These are phyloP conservation scores for Epinephelus fuscoguttatus DNA, from an alignment of 2,113 vertebrate species.

Conservation along the genomic window DNA sequence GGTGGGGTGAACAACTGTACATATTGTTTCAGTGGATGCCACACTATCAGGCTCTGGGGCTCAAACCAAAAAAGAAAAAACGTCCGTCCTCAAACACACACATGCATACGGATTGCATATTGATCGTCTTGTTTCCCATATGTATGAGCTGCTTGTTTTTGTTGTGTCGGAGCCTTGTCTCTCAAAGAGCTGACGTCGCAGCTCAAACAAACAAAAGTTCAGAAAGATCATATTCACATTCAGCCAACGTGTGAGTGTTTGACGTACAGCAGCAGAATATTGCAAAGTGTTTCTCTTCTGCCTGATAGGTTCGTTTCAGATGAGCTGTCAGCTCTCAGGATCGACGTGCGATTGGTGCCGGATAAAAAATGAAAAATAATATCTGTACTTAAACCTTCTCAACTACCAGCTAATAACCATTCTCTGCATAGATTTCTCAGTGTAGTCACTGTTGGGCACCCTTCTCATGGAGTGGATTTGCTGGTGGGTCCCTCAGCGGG, in stretches of 20 bases:
- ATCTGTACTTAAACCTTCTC: conserved; percentile 31
- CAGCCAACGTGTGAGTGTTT: conserved; percentile 35
- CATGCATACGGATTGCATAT: conserved; percentile 79
- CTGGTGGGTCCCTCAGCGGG: conserved; percentile 71
- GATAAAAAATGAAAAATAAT: conserved; percentile 43
- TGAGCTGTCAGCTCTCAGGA: conserved; percentile 31
- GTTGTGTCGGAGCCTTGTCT: conserved; percentile 17
- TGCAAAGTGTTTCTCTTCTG: conserved; percentile 42
- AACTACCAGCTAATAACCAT: conserved; percentile 42
- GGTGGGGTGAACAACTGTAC: conserved; percentile 57
- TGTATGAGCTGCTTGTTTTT: conserved; percentile 18
- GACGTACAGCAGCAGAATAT: conserved; percentile 44
- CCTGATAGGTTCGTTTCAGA: conserved; percentile 48
- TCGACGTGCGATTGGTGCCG: conserved; percentile 19
- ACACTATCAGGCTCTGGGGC: conserved; percentile 64
- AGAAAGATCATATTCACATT: conserved; percentile 50
- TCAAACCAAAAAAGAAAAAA: conserved; percentile 40
- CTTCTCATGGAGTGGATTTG: conserved; percentile 64
- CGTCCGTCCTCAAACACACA: conserved; percentile 60
- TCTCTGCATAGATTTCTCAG: conserved; percentile 79
- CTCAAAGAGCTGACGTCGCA: conserved; percentile 54
- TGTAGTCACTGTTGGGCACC: conserved; percentile 60
- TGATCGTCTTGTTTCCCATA: conserved; percentile 56
- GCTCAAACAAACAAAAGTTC: conserved; percentile 49
- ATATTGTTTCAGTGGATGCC: conserved; percentile 67